Evolutionary conservation across 2,797 vertebrate species (phyloP).

Genomic region (Salarias fasciatus): DNA sequence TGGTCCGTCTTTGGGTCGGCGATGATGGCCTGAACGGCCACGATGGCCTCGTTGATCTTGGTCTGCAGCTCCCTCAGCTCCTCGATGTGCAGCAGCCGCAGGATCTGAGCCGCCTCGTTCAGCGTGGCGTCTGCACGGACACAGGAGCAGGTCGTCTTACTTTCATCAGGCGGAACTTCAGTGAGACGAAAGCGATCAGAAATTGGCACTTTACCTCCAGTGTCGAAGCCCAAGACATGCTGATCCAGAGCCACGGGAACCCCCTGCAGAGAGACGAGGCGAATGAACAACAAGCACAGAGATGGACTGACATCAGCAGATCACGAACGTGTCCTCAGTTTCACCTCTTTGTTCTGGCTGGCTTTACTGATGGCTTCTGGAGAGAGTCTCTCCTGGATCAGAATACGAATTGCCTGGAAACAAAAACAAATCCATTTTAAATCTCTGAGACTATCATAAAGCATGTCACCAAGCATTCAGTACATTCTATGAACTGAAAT

Average conservation of each 20-base stretch:
- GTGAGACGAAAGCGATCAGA: neutral
- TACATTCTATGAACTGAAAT: too few relatives aligned
- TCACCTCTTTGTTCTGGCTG: slow-evolving; percentile 91
- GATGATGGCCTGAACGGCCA: slow-evolving; percentile 97
- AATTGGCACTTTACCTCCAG: slow-evolving; percentile 87
- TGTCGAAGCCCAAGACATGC: slow-evolving; percentile 95
- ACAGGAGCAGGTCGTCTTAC: too few relatives aligned
- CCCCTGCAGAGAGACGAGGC: slow-evolving; percentile 79
- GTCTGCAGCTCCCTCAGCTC: slow-evolving; percentile 97
- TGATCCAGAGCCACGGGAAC: slow-evolving; percentile 94
- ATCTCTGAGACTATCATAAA: too few relatives aligned
- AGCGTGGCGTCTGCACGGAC: slow-evolving; percentile 88
- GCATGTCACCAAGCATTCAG: too few relatives aligned
- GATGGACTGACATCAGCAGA: too few relatives aligned
- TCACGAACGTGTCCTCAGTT: slow-evolving; percentile 7
- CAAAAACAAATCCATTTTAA: too few relatives aligned
- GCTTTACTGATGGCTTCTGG: slow-evolving; percentile 93
- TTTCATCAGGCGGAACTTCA: neutral
- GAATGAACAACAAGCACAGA: neutral
- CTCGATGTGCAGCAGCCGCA: slow-evolving; percentile 96
- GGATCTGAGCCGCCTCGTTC: slow-evolving; percentile 95
- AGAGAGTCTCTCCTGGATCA: slow-evolving; percentile 94
- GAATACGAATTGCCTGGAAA: slow-evolving; percentile 92
- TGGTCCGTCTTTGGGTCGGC: slow-evolving; percentile 98
- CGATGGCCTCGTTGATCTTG: slow-evolving; percentile 96